Evolutionary conservation across 2,113 vertebrate genomes (phyloP).

Genomic region (Acinonyx jubatus): DNA sequence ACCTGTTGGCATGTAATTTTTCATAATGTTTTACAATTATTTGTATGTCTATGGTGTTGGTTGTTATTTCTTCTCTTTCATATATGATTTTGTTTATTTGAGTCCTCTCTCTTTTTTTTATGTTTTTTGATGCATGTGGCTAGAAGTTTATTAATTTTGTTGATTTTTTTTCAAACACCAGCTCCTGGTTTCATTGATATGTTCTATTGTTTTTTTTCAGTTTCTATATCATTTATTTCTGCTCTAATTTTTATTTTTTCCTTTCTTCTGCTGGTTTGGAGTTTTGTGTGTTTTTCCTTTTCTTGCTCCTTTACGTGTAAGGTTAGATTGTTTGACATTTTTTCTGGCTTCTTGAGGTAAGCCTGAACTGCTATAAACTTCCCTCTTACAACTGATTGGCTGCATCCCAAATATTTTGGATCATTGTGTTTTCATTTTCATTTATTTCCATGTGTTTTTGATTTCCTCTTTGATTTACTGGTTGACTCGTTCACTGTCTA

Average conservation of each 20-base stretch:
- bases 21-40: background rate
- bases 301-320: background rate
- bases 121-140: background rate
- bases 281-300: background rate
- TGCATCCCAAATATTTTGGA: background rate
- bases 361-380: background rate
- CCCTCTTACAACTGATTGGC: background rate
- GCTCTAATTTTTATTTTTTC: background rate
- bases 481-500: background rate
- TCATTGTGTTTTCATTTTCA: background rate
- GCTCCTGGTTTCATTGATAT: background rate
- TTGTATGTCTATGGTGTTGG: background rate
- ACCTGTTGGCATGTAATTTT: background rate
- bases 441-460: background rate
- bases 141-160: background rate
- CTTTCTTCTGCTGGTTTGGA: background rate
- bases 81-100: background rate
- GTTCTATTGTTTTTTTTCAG: background rate
- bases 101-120: background rate
- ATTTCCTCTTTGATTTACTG: background rate
- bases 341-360: background rate
- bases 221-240: background rate
- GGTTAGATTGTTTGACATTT: background rate
- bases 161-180: background rate
- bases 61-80: background rate